Evolutionary conservation across 2,113 vertebrate species (phyloP).

Genomic region (Phalacrocorax brasilianus): DNA sequence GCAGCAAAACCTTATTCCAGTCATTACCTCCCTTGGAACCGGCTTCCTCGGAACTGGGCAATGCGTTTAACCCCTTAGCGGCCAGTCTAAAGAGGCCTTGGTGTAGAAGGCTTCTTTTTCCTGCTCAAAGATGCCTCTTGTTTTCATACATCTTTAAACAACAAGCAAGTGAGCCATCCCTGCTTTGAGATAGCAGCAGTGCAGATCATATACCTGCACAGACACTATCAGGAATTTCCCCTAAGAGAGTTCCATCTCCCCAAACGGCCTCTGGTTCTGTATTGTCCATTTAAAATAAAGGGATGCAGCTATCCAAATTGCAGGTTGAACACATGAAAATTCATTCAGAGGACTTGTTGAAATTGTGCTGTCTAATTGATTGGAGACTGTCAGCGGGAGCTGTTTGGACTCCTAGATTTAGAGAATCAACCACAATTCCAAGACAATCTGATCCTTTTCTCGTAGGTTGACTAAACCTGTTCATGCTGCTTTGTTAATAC

Average conservation of each 20-base stretch:
- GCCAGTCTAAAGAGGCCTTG: neutral
- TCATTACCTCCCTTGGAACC: neutral
- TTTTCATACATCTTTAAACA: neutral
- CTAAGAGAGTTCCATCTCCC: neutral
- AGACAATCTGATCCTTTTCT: neutral
- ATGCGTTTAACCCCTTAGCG: conserved; percentile 10
- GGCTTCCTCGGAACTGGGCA: neutral
- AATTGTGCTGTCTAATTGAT: neutral
- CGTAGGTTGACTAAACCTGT: neutral
- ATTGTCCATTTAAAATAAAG: conserved; percentile 9
- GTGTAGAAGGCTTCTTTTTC: neutral
- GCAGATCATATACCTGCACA: neutral
- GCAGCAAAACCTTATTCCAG: conserved; percentile 14
- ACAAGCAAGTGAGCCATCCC: neutral
- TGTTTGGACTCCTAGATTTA: neutral
- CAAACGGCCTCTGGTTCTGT: neutral
- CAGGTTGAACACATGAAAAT: neutral
- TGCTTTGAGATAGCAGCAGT: neutral
- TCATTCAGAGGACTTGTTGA: neutral
- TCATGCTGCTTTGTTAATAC: neutral
- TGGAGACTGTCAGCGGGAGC: neutral
- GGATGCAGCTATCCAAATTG: neutral
- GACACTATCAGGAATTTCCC: neutral
- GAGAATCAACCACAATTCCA: conserved; percentile 1
- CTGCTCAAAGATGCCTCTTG: neutral